Percentiles rank a stretch among this genome's conserved stretches.
Conservation (phyloP, 2,888 invertebrate species). For the Microdon myrmicae region DNA sequence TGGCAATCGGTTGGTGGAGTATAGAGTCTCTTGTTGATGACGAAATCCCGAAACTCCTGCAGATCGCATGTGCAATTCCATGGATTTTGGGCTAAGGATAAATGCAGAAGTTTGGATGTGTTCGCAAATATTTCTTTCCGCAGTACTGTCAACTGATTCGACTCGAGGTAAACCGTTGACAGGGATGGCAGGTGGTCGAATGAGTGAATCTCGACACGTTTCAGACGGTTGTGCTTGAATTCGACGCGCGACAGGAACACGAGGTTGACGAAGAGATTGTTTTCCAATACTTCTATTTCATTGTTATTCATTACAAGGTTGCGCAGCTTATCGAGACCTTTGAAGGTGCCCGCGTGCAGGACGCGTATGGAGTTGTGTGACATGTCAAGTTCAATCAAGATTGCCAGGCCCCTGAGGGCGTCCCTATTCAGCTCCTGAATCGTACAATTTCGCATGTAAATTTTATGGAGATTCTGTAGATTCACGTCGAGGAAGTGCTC, state of each 20-base stretch:
- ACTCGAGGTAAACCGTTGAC: constrained; percentile 75
- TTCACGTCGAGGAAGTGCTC: constrained; percentile 77
- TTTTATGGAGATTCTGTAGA: constrained; percentile 83
- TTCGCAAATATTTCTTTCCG: constrained; percentile 74
- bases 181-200: constrained; percentile 78
- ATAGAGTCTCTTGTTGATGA: constrained; percentile 77
- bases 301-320: constrained; percentile 81
- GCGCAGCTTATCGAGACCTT: constrained; percentile 76
- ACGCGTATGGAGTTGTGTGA: constrained; percentile 77
- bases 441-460: constrained; percentile 79
- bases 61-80: constrained; percentile 91
- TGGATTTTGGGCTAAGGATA: constrained; percentile 82
- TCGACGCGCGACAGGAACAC: constrained; percentile 80
- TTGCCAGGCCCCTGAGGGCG: constrained; percentile 79
- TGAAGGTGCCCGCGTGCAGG: constrained; percentile 77
- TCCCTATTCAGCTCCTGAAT: constrained; percentile 78
- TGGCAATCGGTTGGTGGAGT: constrained; percentile 79
- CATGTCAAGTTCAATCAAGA: constrained; percentile 85
- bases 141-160: constrained; percentile 78
- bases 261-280: constrained; percentile 80
- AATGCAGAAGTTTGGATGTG: constrained; percentile 75
- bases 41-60: constrained; percentile 81
- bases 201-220: constrained; percentile 75
- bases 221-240: constrained; percentile 79
- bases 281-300: constrained; percentile 76